Percentiles rank a stretch among this genome's conserved stretches.
phyloP scores from a whole-genome alignment of 2,113 vertebrate species.

The Conger conger region DNA sequence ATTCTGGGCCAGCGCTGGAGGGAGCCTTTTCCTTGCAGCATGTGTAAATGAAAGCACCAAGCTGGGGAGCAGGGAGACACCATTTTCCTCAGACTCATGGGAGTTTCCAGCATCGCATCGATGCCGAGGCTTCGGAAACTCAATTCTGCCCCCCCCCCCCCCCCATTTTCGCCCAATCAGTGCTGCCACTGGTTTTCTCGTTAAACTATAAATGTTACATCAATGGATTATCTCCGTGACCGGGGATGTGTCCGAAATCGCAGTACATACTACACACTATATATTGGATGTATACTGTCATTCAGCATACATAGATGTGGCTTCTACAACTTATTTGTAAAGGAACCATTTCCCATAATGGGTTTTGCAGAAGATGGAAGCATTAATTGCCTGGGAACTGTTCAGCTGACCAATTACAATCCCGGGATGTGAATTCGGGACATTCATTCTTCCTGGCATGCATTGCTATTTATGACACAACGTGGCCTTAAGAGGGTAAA shows the following conservation, averaged over 20 bases:
- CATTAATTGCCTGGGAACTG: not conserved
- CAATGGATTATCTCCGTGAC: not conserved
- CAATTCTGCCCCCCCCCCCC: not conserved
- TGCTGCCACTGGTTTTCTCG: not conserved
- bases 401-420: not conserved
- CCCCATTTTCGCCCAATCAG: not conserved
- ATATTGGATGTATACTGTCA: too few relatives aligned
- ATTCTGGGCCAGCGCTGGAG: not conserved
- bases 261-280: too few relatives aligned
- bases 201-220: not conserved
- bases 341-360: not conserved
- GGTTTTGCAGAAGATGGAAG: not conserved
- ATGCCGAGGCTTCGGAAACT: too few relatives aligned
- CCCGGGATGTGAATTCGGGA: not conserved
- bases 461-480: not conserved
- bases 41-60: not conserved
- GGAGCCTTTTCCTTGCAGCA: not conserved
- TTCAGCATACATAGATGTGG: too few relatives aligned
- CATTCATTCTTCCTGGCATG: not conserved
- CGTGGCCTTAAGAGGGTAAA: not conserved
- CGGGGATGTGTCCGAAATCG: too few relatives aligned
- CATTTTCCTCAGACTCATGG: not conserved
- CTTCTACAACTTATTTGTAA: too few relatives aligned
- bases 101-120: too few relatives aligned
- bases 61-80: not conserved